Percentiles rank a stretch among this genome's conserved stretches.
Evolutionary conservation across 2,888 invertebrate species (phyloP).

Genomic region (Disparrhopalites patrizii): DNA sequence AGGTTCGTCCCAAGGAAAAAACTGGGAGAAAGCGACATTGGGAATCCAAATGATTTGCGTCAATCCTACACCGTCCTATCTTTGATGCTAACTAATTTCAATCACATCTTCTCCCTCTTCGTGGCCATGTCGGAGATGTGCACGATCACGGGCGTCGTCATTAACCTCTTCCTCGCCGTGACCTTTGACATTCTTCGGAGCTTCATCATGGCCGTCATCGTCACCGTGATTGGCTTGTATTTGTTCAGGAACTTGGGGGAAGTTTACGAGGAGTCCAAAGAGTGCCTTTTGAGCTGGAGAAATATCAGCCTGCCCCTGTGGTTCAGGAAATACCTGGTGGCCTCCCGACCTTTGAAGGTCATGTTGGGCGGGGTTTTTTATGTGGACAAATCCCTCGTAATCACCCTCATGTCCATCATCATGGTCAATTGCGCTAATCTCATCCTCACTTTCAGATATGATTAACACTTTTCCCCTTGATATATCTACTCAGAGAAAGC

Average conservation of each 20-base stretch:
- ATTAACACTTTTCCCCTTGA: too few species aligned
- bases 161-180: constrained; percentile 7
- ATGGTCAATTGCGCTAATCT: background rate
- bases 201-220: background rate
- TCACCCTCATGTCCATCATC: background rate
- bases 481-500: too few species aligned
- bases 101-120: background rate
- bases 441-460: background rate
- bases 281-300: background rate
- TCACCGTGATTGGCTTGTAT: background rate
- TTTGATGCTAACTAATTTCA: background rate
- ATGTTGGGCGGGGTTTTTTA: background rate
- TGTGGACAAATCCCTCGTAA: background rate
- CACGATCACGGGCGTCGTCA: background rate
- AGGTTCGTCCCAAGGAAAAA: too few species aligned
- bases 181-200: background rate
- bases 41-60: too few species aligned
- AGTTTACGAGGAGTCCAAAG: background rate
- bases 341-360: background rate
- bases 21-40: too few species aligned
- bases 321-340: background rate
- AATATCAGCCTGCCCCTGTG: background rate
- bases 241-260: background rate
- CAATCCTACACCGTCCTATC: background rate
- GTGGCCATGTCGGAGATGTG: background rate